phyloP scores from a whole-genome alignment of 2,113 vertebrate genomes.

The Trichechus manatus region DNA sequence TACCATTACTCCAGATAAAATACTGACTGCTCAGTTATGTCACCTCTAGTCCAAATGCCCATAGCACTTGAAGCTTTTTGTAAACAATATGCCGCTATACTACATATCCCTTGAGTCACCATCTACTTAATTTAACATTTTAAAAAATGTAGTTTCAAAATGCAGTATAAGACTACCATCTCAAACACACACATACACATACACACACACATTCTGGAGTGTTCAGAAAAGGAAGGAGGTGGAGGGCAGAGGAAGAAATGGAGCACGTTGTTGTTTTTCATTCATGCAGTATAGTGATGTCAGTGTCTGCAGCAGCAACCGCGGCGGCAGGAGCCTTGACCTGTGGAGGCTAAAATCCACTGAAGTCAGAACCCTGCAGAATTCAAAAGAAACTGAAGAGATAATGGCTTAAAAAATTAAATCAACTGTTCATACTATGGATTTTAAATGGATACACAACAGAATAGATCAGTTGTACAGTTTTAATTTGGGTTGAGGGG shows the following conservation, averaged over 20 bases:
- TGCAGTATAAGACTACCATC: conserved; percentile 27
- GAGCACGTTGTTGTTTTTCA: conserved; percentile 82
- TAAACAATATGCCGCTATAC: conserved; percentile 69
- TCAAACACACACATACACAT: conserved; percentile 17
- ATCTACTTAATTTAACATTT: conserved; percentile 54
- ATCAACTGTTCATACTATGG: not conserved
- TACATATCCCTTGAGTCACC: conserved; percentile 27
- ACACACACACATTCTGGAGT: not conserved
- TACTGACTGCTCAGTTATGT: conserved; percentile 60
- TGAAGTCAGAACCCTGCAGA: conserved; percentile 70
- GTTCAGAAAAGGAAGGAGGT: conserved; percentile 57
- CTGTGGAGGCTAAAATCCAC: conserved; percentile 79
- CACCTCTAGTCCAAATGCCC: conserved; percentile 62
- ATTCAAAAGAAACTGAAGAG: conserved; percentile 68
- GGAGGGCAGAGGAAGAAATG: conserved; percentile 67
- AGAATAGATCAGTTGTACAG: conserved; percentile 22
- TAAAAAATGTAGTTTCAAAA: conserved; percentile 62
- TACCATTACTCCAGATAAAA: conserved; percentile 53
- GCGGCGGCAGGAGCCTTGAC: conserved; percentile 81
- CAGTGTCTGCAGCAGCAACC: conserved; percentile 85
- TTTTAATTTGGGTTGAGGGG: conserved; percentile 57
- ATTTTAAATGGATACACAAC: conserved; percentile 50
- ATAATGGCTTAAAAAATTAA: conserved; percentile 59
- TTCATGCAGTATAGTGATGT: conserved; percentile 87
- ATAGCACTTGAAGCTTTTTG: conserved; percentile 48